Evolutionary conservation across 2,113 vertebrate species (phyloP), one percentile per base, ranked within the genome.

Genomic region (Miniopterus natalensis): DNA sequence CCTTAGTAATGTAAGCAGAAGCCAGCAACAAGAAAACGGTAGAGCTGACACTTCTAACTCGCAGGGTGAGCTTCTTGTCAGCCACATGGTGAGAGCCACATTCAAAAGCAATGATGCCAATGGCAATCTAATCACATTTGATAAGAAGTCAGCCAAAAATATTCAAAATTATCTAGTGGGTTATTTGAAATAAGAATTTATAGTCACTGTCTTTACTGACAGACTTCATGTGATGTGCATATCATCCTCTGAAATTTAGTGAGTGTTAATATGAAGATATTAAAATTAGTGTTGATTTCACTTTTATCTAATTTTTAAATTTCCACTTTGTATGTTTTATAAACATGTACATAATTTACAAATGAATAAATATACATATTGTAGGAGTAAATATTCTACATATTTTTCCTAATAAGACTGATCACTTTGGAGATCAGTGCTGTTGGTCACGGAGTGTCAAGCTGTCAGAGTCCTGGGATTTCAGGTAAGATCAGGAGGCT

Each of bases 261-360:
- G 65, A 77, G 25, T 94, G 10, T 91, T 86, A 53, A 25, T 61
- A 96, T 63, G 68, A 97, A 80, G 42, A 84, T 66, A 84, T 68
- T 79, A 57, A 93, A 86, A 68, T 73, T 65, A 68, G 27, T 79
- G 7, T 36, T 47, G 23, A 73, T 66, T 97, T 92, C 49, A 47
- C 74, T 93, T 90, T 87, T 27, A 94, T 57, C 47, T 92, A 55
- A 92, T 59, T 40, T 95, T 94, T 84, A 20, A 68, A 42, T 71
- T 88, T 96, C 57, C 29, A 42, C 78, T 84, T 96, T 91, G 49
- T 61, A 65, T 68, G 21, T 89, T 86, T 80, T 89, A 83, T 45
- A 47, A 93, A 51, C 55, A 36, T 80, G 42, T 57, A 79, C 73
- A 74, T 94, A 79, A 87, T 47, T 90, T 81, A 31, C 73, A 93